Evolutionary conservation across 1,140 invertebrate genomes (phyloP), one percentile per base, ranked within the genome.

Genomic region (Agrypnia vestita): DNA sequence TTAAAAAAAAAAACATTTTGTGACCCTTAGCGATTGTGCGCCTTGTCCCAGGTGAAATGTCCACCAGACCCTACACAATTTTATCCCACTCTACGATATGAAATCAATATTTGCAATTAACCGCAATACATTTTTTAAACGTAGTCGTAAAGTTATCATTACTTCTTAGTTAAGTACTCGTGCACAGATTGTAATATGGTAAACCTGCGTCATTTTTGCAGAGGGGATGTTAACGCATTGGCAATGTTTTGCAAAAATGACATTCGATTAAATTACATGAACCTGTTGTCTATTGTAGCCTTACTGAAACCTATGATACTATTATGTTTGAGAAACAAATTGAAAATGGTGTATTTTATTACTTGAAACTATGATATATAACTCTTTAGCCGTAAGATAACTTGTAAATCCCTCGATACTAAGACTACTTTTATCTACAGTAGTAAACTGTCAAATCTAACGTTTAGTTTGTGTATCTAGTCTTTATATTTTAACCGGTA

Each of bases 271-370:
- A 69, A 47, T 69, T 47, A 69, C 59, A 64, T 76, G 69, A 80
- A 79, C 74, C 82, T 80, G 79, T 83, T 80, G 79, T 83, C 82
- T 83, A 76, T 79, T 79, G 79, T 83, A 83, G 82, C 82, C 82
- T 83, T 83, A 83, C 82, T 82, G 81, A 80, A 78, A 80, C 76
- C 82, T 83, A 80, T 79, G 44, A 80, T 80, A 83, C 73, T 83
- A 83, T 83, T 83, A 83, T 74, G 82, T 83, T 83, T 83, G 82
- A 80, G 61, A 83, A 76, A 83, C 80, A 80, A 83, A 74, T 82
- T 69, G 74, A 83, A 83, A 80, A 74, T 80, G 59, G 82, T 83
- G 82, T 83, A 83, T 83, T 83, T 83, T 83, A 80, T 83, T 83
- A 83, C 82, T 76, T 80, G 82, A 82, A 83, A 78, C 73, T 83